These are phyloP conservation scores for Onychostruthus taczanowskii DNA, from an alignment of 2,113 vertebrate species.

Conservation along the genomic window DNA sequence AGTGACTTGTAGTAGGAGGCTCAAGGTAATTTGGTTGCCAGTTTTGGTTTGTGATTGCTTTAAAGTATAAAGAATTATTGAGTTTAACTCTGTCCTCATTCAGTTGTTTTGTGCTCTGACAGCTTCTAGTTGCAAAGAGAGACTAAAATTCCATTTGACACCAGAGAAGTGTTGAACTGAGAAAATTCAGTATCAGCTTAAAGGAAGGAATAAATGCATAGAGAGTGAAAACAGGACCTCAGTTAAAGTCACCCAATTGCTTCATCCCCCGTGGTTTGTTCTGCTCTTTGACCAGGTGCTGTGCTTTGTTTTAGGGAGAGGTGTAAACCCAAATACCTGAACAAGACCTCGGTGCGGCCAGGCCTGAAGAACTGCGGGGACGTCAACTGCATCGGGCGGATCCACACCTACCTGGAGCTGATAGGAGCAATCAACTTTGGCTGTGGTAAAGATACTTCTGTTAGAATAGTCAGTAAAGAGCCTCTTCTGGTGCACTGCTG, in stretches of 20 bases:
- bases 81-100: background rate
- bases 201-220: background rate
- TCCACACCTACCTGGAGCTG: constrained; percentile 96
- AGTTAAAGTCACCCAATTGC: background rate
- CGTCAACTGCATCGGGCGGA: constrained; percentile 97
- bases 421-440: constrained; percentile 96
- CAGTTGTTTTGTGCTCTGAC: background rate
- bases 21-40: background rate
- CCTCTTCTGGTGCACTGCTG: background rate
- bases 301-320: constrained; percentile 78
- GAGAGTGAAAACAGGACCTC: background rate
- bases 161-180: background rate
- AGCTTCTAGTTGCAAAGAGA: background rate
- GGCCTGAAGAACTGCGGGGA: constrained; percentile 98
- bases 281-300: constrained; percentile 10
- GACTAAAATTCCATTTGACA: background rate
- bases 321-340: constrained; percentile 92
- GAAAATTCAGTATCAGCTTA: background rate
- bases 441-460: constrained; percentile 81
- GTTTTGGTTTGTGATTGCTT: background rate
- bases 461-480: background rate
- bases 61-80: background rate
- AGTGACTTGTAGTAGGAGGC: background rate
- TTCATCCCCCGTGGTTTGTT: accelerated
- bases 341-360: constrained; percentile 96